Conservation (phyloP, 2,113 vertebrate species). For the Pleuronectes platessa region DNA sequence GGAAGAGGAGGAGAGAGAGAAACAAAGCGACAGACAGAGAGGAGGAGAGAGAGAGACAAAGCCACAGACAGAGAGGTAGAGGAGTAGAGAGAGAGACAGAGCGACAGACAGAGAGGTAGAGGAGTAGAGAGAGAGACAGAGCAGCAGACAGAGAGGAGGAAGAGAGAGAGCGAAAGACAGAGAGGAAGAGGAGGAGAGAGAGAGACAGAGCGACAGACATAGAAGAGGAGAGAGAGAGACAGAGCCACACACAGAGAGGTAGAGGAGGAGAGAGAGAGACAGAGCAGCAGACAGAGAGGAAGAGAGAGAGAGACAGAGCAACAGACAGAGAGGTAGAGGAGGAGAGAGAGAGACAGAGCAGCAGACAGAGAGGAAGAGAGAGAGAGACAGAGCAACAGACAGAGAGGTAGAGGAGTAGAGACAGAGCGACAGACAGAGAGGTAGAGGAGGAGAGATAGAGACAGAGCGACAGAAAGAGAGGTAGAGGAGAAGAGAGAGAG, state of each 20-base stretch:
- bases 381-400: background rate
- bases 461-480: too few relatives aligned
- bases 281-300: too few relatives aligned
- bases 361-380: background rate
- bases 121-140: background rate
- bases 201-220: background rate
- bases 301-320: slow-evolving; percentile 4
- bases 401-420: too few relatives aligned
- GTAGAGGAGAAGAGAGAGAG: background rate
- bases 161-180: background rate
- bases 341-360: too few relatives aligned
- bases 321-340: background rate
- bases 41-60: slow-evolving; percentile 12
- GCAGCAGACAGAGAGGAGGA: background rate
- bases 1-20: too few relatives aligned
- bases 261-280: background rate
- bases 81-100: slow-evolving; percentile 25
- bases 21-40: slow-evolving; percentile 8
- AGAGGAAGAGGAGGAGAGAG: background rate
- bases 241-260: background rate
- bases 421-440: too few relatives aligned
- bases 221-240: background rate
- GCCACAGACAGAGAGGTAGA: background rate
- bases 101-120: background rate
- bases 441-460: too few relatives aligned